phyloP scores from a whole-genome alignment of 2,113 vertebrate species.

The Protomyctophum bolini region DNA sequence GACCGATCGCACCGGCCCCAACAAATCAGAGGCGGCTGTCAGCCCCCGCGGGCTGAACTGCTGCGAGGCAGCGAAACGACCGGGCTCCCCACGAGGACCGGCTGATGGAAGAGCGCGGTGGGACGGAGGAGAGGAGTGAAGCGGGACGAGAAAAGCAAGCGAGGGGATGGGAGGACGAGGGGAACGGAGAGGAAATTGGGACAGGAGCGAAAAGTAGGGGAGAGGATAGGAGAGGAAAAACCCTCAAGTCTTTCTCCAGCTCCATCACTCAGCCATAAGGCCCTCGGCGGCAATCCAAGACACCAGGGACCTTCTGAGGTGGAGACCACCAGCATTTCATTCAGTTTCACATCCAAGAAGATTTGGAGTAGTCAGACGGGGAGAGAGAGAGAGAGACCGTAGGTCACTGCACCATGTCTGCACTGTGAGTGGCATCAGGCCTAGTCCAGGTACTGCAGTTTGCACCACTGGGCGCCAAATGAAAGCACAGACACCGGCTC shows the following conservation, averaged over 20 bases:
- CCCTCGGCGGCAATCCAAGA: slow-evolving; percentile 49
- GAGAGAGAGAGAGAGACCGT: slow-evolving; percentile 24
- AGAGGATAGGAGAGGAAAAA: background rate
- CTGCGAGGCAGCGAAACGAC: slow-evolving; percentile 2
- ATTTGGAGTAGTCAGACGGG: background rate
- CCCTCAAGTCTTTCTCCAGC: slow-evolving; percentile 17
- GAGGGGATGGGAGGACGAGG: background rate
- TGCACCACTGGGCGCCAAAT: slow-evolving; percentile 48
- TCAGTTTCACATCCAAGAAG: slow-evolving; percentile 20
- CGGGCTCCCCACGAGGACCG: background rate
- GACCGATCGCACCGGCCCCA: slow-evolving; percentile 64
- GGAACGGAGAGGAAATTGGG: background rate
- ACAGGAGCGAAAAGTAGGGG: background rate
- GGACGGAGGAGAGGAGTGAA: no score
- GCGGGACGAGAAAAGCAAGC: no score
- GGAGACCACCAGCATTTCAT: slow-evolving; percentile 49
- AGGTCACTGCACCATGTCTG: slow-evolving; percentile 1
- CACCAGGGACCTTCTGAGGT: slow-evolving; percentile 53
- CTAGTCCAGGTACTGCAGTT: slow-evolving; percentile 12
- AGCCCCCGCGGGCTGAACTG: slow-evolving; percentile 44
- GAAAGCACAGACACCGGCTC: slow-evolving; percentile 40
- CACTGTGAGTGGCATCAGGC: slow-evolving; percentile 46
- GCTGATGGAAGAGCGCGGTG: background rate
- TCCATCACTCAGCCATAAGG: slow-evolving; percentile 31
- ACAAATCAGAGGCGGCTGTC: slow-evolving; percentile 68